Conservation (phyloP, 2,797 vertebrate genomes). For the Xerus rutilus region DNA sequence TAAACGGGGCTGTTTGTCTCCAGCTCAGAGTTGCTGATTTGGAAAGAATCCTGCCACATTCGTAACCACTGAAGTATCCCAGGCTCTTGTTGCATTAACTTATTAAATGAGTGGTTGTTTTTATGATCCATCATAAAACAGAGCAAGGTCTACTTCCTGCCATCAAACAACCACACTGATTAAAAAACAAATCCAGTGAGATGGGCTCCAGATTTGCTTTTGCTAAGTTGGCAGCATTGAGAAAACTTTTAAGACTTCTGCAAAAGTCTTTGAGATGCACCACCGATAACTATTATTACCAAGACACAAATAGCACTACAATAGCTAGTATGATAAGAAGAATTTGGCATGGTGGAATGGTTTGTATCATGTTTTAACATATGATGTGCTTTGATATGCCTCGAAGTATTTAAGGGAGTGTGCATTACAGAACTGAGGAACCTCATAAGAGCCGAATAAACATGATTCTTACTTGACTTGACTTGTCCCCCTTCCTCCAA, state of each 20-base stretch:
- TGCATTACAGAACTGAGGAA: neutral
- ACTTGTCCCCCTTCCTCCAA: neutral
- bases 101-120: slow-evolving; percentile 68
- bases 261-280: slow-evolving; percentile 25
- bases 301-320: neutral
- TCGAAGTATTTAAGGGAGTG: neutral
- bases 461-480: neutral
- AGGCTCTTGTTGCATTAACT: slow-evolving; percentile 49
- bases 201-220: slow-evolving; percentile 19
- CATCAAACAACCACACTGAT: slow-evolving; percentile 13
- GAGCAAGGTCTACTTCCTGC: slow-evolving; percentile 41
- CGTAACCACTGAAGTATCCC: slow-evolving; percentile 45
- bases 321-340: neutral
- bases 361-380: neutral
- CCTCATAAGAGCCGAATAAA: neutral
- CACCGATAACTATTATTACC: neutral
- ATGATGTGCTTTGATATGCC: neutral
- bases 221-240: neutral
- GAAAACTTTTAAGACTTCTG: slow-evolving; percentile 44
- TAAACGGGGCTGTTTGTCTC: slow-evolving; percentile 70
- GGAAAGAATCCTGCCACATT: slow-evolving; percentile 67
- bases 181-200: slow-evolving; percentile 38
- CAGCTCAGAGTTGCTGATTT: slow-evolving; percentile 68
- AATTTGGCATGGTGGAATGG: neutral
- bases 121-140: slow-evolving; percentile 29